Evolutionary conservation across 2,888 invertebrate genomes (phyloP).

Genomic region (Cheiracanthium punctorium): DNA sequence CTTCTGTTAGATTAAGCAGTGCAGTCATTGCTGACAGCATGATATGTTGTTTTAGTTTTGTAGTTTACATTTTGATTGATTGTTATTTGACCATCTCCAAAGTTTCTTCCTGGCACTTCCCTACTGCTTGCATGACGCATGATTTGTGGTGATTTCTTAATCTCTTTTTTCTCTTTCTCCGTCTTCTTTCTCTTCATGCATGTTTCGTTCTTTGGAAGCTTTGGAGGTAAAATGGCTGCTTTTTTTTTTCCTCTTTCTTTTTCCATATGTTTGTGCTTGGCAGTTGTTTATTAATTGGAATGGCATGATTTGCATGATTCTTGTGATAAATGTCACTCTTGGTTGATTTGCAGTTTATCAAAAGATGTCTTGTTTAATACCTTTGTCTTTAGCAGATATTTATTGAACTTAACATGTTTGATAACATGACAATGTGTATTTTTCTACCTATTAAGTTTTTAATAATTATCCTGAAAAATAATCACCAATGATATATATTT

Average conservation of each 20-base stretch:
- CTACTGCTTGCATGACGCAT: constrained; percentile 62
- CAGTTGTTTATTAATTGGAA: constrained; percentile 27
- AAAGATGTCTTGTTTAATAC: background rate
- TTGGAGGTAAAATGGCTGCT: constrained; percentile 52
- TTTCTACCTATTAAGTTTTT: too few species aligned
- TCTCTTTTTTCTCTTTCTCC: constrained; percentile 16
- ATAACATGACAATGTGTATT: background rate
- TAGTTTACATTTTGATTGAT: constrained; percentile 68
- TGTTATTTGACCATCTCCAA: constrained; percentile 79
- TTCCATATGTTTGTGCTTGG: constrained; percentile 5
- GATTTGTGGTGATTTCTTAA: constrained; percentile 30
- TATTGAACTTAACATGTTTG: background rate
- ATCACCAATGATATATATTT: background rate
- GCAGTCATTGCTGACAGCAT: constrained; percentile 68
- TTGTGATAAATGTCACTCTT: constrained; percentile 18
- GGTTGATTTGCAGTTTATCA: constrained; percentile 5
- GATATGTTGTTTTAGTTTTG: constrained; percentile 71
- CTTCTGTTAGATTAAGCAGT: constrained; percentile 66
- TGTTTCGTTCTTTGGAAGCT: constrained; percentile 57
- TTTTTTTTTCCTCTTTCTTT: background rate
- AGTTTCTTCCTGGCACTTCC: constrained; percentile 77
- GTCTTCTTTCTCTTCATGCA: constrained; percentile 29
- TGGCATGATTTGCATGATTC: constrained; percentile 57
- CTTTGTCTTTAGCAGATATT: background rate
- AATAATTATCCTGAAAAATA: too few species aligned